phyloP scores from a whole-genome alignment of 2,113 vertebrate genomes.

The Ariopsis seemanni region DNA sequence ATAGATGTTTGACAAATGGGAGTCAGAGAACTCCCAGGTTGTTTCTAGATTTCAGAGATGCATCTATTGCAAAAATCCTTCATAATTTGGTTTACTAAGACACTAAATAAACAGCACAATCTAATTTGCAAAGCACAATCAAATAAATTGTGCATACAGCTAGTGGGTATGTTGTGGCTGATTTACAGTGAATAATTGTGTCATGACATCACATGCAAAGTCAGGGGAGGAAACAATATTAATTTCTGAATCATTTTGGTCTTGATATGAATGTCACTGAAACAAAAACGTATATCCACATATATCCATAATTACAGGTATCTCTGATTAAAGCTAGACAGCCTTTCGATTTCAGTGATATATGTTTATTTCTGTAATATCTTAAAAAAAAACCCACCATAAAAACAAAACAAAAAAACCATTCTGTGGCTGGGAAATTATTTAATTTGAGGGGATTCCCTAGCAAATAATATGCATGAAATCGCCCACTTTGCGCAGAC shows the following conservation, averaged over 20 bases:
- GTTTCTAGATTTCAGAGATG: background rate
- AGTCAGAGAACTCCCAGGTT: background rate
- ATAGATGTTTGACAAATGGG: background rate
- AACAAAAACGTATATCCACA: background rate
- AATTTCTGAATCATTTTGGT: background rate
- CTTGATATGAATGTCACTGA: too few relatives aligned
- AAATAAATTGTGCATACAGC: background rate
- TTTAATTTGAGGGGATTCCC: too few relatives aligned
- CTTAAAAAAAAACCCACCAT: too few relatives aligned
- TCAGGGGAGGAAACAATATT: background rate
- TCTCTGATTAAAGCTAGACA: background rate
- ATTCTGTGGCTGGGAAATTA: too few relatives aligned
- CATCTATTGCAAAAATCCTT: background rate
- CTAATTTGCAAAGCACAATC: background rate
- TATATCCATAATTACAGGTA: background rate
- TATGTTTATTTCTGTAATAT: too few relatives aligned
- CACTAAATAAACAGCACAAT: background rate
- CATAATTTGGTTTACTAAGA: background rate
- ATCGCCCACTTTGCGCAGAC: too few relatives aligned
- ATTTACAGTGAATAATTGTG: background rate
- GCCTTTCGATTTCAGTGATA: too few relatives aligned
- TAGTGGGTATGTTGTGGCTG: background rate
- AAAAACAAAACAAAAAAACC: too few relatives aligned
- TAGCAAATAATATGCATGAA: too few relatives aligned
- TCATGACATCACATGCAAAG: background rate